phyloP scores from a whole-genome alignment of 1,140 invertebrate genomes.

The Cyphomyrmex costatus region DNA sequence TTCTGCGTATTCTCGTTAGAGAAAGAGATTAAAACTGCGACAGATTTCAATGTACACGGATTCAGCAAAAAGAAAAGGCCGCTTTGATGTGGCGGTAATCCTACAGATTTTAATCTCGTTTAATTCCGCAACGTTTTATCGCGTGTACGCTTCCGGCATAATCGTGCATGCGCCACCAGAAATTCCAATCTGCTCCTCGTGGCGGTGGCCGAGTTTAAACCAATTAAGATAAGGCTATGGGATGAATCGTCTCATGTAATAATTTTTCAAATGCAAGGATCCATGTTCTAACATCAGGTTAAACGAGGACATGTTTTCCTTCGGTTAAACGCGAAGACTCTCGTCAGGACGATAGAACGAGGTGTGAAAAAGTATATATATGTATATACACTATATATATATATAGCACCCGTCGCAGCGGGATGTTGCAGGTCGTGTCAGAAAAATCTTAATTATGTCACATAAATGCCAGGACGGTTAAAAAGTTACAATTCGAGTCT shows the following conservation, averaged over 20 bases:
- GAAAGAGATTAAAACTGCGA: conserved; percentile 48
- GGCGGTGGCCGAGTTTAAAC: conserved; percentile 42
- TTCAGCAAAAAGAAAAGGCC: conserved; percentile 31
- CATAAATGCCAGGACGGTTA: conserved; percentile 49
- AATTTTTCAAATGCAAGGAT: conserved; percentile 46
- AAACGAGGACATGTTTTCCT: conserved; percentile 24
- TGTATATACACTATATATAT: too few relatives aligned
- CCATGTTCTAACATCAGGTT: not conserved
- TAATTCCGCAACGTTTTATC: conserved; percentile 63
- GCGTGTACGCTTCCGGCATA: conserved; percentile 57
- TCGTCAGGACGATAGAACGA: not conserved
- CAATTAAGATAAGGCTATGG: conserved; percentile 58
- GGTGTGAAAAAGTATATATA: not conserved
- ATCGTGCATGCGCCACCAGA: conserved; percentile 60
- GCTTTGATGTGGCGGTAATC: conserved; percentile 58
- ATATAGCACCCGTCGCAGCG: too few relatives aligned
- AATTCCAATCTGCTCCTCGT: conserved; percentile 60
- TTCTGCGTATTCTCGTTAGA: conserved; percentile 27
- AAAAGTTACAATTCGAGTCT: conserved; percentile 37
- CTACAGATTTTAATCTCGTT: conserved; percentile 63
- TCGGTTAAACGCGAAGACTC: not conserved
- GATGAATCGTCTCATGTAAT: conserved; percentile 52
- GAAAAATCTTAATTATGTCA: conserved; percentile 65
- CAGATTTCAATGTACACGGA: conserved; percentile 54
- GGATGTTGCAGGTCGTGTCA: conserved; percentile 8